phyloP scores from a whole-genome alignment of 2,888 invertebrate species.

The Polylopha cassiicola region DNA sequence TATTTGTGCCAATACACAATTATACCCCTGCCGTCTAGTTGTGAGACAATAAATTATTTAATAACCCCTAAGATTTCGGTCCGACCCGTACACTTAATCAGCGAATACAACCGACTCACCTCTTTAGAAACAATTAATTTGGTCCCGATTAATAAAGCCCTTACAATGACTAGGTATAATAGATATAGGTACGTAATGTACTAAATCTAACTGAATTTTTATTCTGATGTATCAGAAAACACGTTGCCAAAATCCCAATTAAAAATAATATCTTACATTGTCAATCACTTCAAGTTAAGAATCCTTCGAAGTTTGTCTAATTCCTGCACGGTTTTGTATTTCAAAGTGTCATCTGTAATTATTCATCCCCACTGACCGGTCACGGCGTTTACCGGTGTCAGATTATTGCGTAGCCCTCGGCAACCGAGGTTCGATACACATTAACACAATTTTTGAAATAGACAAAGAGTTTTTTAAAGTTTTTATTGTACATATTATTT shows the following conservation, averaged over 20 bases:
- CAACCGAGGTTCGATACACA: constrained; percentile 33
- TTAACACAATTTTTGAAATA: too few species aligned
- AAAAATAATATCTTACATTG: too few species aligned
- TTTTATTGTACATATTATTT: too few species aligned
- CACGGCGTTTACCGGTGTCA: constrained; percentile 56
- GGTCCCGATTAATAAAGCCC: constrained; percentile 45
- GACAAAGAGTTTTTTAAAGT: too few species aligned
- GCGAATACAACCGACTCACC: constrained; percentile 62
- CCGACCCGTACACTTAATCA: constrained; percentile 67
- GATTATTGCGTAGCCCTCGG: constrained; percentile 43
- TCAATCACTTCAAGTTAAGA: constrained; percentile 31
- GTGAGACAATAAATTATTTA: constrained; percentile 74
- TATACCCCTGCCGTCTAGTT: constrained; percentile 62
- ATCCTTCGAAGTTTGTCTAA: constrained; percentile 40
- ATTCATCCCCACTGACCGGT: constrained; percentile 56
- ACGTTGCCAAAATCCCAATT: too few species aligned
- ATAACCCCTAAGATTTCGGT: constrained; percentile 60
- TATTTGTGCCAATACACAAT: constrained; percentile 60
- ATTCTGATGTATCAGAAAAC: too few species aligned
- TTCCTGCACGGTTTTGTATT: constrained; percentile 53
- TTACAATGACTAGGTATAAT: constrained; percentile 42
- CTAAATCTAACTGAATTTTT: too few species aligned
- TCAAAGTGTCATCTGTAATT: constrained; percentile 69
- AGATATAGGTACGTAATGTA: too few species aligned
- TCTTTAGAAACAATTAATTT: constrained; percentile 70